phyloP scores from a whole-genome alignment of 1,140 invertebrate genomes.

The Ceratitis capitata region DNA sequence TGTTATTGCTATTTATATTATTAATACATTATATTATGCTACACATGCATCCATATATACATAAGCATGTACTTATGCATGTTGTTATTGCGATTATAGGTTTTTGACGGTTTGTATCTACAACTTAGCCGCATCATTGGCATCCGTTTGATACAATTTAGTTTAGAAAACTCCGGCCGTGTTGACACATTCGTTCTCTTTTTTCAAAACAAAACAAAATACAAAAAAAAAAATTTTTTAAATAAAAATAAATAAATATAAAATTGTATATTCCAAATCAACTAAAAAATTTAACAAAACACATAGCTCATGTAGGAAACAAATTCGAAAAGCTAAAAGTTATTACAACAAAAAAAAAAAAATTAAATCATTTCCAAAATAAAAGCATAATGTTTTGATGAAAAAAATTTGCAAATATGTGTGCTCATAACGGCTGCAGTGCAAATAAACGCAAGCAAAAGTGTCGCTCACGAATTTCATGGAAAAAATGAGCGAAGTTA shows the following conservation, averaged over 20 bases:
- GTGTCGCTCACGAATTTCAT: neutral
- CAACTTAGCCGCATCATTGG: slow-evolving; percentile 31
- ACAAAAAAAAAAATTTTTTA: slow-evolving; percentile 18
- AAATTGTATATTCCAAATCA: slow-evolving; percentile 25
- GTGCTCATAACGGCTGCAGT: neutral
- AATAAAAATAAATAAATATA: no score
- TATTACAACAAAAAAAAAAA: slow-evolving; percentile 13
- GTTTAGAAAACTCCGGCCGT: slow-evolving; percentile 45
- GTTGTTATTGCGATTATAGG: neutral
- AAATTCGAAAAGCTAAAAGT: neutral
- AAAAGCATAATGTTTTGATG: neutral
- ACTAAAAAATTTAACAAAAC: neutral
- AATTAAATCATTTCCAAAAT: neutral
- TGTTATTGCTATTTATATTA: slow-evolving; percentile 1
- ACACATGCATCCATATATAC: no score
- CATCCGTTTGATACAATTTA: slow-evolving; percentile 39
- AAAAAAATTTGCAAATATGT: neutral
- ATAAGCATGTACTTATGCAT: no score
- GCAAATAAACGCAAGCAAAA: neutral
- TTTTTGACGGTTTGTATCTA: neutral
- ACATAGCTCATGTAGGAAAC: neutral
- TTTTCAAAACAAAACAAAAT: slow-evolving; percentile 21
- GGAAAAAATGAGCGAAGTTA: neutral
- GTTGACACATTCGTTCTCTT: slow-evolving; percentile 45
- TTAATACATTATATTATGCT: slow-evolving; percentile 1